A percentile compares a stretch with the other conserved stretches of the same genome.
phyloP scores from a whole-genome alignment of 2,888 invertebrate species.

The Drosophila anomelani region DNA sequence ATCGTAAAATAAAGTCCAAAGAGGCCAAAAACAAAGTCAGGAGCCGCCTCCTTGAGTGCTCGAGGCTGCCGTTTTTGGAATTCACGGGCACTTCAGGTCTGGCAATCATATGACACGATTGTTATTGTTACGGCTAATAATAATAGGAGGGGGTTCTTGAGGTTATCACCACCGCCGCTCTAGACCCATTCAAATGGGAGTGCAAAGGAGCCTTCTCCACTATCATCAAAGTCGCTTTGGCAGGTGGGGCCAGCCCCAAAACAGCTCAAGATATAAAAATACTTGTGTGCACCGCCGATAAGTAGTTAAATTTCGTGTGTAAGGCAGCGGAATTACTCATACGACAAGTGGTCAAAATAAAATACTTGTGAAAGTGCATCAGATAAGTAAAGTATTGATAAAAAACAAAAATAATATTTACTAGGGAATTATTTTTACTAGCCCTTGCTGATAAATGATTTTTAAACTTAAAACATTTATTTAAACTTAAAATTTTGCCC shows the following conservation, averaged over 20 bases:
- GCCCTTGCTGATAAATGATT: background rate
- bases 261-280: slow-evolving; percentile 38
- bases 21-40: slow-evolving; percentile 6
- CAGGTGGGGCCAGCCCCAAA: slow-evolving; percentile 15
- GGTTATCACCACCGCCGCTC: slow-evolving; percentile 30
- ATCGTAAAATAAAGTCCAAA: background rate
- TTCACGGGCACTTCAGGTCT: slow-evolving; percentile 12
- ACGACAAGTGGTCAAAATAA: slow-evolving; percentile 54
- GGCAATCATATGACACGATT: slow-evolving; percentile 52
- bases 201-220: slow-evolving; percentile 27
- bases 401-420: slow-evolving; percentile 20
- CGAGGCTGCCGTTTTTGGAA: slow-evolving; percentile 31
- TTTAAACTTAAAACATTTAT: background rate
- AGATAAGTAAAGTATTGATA: slow-evolving; percentile 33
- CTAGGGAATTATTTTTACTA: background rate
- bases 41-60: slow-evolving; percentile 11
- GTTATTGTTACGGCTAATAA: slow-evolving; percentile 39
- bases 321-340: slow-evolving; percentile 57
- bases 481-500: no score
- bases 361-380: slow-evolving; percentile 44
- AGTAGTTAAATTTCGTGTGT: slow-evolving; percentile 46
- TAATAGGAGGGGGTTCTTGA: slow-evolving; percentile 32
- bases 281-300: slow-evolving; percentile 30
- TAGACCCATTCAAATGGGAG: slow-evolving; percentile 30
- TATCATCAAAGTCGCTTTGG: slow-evolving; percentile 43